phyloP scores from a whole-genome alignment of 2,113 vertebrate genomes.

The Archocentrus centrarchus region DNA sequence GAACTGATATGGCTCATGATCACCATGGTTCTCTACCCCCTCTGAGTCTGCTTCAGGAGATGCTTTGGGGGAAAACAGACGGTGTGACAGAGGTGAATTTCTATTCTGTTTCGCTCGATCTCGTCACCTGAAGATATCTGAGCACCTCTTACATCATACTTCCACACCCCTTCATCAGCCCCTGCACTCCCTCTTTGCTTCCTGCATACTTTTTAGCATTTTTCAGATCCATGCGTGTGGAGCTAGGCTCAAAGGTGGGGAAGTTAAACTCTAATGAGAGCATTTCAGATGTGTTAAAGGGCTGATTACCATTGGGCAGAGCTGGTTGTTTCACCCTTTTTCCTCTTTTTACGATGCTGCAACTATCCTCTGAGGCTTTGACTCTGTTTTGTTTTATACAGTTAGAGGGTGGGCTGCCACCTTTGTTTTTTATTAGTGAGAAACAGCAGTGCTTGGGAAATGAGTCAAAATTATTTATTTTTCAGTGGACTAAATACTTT shows the following conservation, averaged over 20 bases:
- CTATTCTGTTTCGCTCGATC: background rate
- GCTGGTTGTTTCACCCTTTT: background rate
- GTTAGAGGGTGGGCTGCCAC: background rate
- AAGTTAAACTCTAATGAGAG: too few relatives aligned
- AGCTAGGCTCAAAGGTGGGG: background rate
- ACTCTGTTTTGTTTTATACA: background rate
- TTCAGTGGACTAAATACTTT: background rate
- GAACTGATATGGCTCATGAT: too few relatives aligned
- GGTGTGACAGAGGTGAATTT: background rate
- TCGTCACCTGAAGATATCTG: background rate
- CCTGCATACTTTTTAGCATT: too few relatives aligned
- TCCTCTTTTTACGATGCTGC: too few relatives aligned
- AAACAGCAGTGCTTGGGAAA: background rate
- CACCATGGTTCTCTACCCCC: too few relatives aligned
- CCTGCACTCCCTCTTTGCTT: too few relatives aligned
- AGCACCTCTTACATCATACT: background rate
- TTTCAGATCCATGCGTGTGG: too few relatives aligned
- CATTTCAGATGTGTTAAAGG: too few relatives aligned
- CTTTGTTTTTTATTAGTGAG: background rate
- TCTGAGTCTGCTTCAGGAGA: background rate
- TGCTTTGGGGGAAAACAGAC: background rate
- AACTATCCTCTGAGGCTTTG: background rate
- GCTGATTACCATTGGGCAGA: background rate
- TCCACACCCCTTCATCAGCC: background rate
- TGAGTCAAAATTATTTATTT: background rate